Evolutionary conservation across 2,113 vertebrate species (phyloP).

Genomic region (Trichechus manatus): DNA sequence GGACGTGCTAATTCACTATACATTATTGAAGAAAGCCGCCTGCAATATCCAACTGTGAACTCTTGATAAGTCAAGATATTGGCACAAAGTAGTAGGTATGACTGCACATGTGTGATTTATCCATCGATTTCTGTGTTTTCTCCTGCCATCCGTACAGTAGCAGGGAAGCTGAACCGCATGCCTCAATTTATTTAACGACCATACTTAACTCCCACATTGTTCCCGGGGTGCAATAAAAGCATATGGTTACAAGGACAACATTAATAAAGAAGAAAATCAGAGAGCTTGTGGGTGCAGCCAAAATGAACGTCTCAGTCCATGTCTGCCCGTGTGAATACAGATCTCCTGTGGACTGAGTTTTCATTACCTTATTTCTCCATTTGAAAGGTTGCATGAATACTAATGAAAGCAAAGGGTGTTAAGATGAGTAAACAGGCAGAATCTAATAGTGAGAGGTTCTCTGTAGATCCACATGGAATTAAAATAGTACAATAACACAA

Average conservation of each 20-base stretch:
- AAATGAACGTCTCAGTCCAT: neutral
- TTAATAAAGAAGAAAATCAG: constrained; percentile 62
- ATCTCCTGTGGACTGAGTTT: constrained; percentile 22
- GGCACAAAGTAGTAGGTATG: constrained; percentile 16
- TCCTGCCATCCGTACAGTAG: constrained; percentile 52
- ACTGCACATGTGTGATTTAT: constrained; percentile 33
- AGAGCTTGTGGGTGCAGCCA: neutral
- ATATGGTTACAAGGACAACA: constrained; percentile 61
- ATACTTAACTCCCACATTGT: constrained; percentile 60
- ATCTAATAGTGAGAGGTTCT: neutral
- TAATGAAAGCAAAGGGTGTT: neutral
- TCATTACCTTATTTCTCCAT: constrained; percentile 17
- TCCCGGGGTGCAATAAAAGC: constrained; percentile 68
- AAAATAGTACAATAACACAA: neutral
- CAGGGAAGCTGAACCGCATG: constrained; percentile 14
- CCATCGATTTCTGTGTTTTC: constrained; percentile 46
- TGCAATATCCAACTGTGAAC: constrained; percentile 57
- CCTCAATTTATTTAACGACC: constrained; percentile 59
- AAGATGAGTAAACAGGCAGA: neutral
- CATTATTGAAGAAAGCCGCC: constrained; percentile 39
- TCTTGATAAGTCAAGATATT: constrained; percentile 69
- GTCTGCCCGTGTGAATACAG: neutral
- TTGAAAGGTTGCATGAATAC: neutral
- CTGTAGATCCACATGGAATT: neutral
- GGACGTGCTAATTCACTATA: constrained; percentile 11